Base-by-base conservation (phyloP, 2,888 invertebrate genomes). In the Trachelus tabidus region DNA sequence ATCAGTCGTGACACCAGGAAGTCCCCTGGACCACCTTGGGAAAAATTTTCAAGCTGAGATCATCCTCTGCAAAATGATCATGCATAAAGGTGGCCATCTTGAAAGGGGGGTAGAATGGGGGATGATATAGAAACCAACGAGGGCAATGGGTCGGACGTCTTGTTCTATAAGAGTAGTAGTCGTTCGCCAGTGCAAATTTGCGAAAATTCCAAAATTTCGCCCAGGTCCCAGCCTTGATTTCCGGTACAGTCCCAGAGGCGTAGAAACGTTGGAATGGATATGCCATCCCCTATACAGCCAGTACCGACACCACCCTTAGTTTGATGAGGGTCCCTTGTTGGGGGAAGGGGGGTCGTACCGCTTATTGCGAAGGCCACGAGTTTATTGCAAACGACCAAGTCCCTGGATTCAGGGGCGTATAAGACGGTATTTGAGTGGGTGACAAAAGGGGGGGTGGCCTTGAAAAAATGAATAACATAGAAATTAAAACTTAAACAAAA, bases 331-430 rank as follows among this genome's bases (percentile, higher is more conserved):
- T 74, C 76, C 76, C 75, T 78, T 79, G 80, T 79, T 80, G 80
- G 83, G 78, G 79, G 79, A 82, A 82, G 81, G 81, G 81, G 79
- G 81, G 73, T 81, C 77, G 74, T 81, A 73, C 83, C 84, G 84
- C 84, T 86, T 87, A 87, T 87, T 86, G 85, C 84, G 81, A 83
- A 81, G 83, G 83, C 85, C 83, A 84, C 80, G 84, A 86, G 87
- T 87, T 87, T 87, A 87, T 86, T 87, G 87, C 87, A 79, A 81
- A 83, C 79, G 37, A 69, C 35, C 77, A 75, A 73, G 76, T 73
- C 76, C 77, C 80, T 79, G 3, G 81, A 79, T 81, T 79, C 80
- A 75, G 73, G 75, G 69, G 75, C 76, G 56, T 75, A 76, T 76
- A 56, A 0, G 56, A 23, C 23, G 56, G 56, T 23, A 56, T 23